Percentiles rank a stretch among this genome's conserved stretches.
These are phyloP conservation scores for Glomeris maerens DNA, from an alignment of 1,140 invertebrate genomes.

Conservation along the genomic window DNA sequence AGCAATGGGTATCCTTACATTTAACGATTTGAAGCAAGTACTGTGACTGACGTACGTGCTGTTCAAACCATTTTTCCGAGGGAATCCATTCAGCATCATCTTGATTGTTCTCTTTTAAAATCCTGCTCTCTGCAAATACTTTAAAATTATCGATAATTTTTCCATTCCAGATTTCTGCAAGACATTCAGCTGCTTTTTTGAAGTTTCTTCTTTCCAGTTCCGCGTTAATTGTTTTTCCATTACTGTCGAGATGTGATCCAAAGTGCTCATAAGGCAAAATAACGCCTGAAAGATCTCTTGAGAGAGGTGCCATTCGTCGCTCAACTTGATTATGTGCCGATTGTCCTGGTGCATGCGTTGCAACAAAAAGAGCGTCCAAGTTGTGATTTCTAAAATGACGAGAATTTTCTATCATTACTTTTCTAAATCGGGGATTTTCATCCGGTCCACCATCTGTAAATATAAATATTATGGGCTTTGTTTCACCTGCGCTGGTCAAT, in stretches of 20 bases:
- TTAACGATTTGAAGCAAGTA: constrained; percentile 18
- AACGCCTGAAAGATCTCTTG: constrained; percentile 26
- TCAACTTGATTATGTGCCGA: constrained; percentile 27
- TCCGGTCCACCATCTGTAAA: too few species aligned
- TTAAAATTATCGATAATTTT: constrained; percentile 20
- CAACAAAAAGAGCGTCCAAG: constrained; percentile 31
- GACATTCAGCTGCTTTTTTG: constrained; percentile 20
- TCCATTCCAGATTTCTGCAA: constrained; percentile 25
- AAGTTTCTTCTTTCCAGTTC: constrained; percentile 28
- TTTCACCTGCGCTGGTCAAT: too few species aligned
- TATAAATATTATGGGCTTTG: constrained; percentile 30
- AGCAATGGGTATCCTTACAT: constrained; percentile 11
- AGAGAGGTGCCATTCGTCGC: constrained; percentile 30
- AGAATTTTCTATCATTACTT: constrained; percentile 26
- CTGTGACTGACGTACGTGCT: constrained; percentile 16
- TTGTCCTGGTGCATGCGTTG: constrained; percentile 31
- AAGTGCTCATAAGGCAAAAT: constrained; percentile 28
- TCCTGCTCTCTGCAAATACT: constrained; percentile 24
- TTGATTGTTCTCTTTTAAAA: constrained; percentile 1
- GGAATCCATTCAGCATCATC: not conserved
- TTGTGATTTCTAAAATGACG: constrained; percentile 27
- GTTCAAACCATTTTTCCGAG: constrained; percentile 11
- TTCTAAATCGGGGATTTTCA: constrained; percentile 30
- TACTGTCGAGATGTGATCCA: constrained; percentile 28
- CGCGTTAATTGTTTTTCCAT: constrained; percentile 25